Conservation (phyloP, 2,797 vertebrate species). For the Sebastes iracundus region DNA sequence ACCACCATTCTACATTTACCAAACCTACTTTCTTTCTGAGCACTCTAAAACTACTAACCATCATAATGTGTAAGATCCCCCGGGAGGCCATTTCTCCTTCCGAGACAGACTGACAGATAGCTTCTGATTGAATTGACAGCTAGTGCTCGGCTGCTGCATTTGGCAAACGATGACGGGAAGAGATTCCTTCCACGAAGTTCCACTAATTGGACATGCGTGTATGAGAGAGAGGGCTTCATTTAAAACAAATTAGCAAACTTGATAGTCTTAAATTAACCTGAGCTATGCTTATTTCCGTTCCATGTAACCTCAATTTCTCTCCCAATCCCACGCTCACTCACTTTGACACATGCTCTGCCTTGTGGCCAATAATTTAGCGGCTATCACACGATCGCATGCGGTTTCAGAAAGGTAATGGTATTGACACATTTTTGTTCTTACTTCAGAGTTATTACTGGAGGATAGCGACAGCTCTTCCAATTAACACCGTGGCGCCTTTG, state of each 20-base stretch:
- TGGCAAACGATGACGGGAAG: conserved; percentile 53
- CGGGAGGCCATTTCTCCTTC: conserved; percentile 16
- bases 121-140: conserved; percentile 66
- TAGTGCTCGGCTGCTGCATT: conserved; percentile 57
- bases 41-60: conserved; percentile 15
- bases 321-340: background rate
- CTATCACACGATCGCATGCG: conserved; percentile 4
- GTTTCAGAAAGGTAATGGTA: conserved; percentile 28
- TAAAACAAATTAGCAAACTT: conserved; percentile 76
- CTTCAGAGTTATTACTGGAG: conserved; percentile 19
- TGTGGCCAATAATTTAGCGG: conserved; percentile 41
- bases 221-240: conserved; percentile 65
- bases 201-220: conserved; percentile 67
- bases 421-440: background rate
- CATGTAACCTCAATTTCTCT: conserved; percentile 4
- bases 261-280: conserved; percentile 76
- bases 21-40: background rate
- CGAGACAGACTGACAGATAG: conserved; percentile 28
- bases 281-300: conserved; percentile 35
- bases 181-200: conserved; percentile 44
- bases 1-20: conserved; percentile 1
- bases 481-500: conserved; percentile 42
- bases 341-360: conserved; percentile 37
- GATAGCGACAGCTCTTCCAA: conserved; percentile 42
- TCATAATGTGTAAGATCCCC: conserved; percentile 29